Conservation (phyloP, 2,888 invertebrate genomes). For the Xiphydria camelus region DNA sequence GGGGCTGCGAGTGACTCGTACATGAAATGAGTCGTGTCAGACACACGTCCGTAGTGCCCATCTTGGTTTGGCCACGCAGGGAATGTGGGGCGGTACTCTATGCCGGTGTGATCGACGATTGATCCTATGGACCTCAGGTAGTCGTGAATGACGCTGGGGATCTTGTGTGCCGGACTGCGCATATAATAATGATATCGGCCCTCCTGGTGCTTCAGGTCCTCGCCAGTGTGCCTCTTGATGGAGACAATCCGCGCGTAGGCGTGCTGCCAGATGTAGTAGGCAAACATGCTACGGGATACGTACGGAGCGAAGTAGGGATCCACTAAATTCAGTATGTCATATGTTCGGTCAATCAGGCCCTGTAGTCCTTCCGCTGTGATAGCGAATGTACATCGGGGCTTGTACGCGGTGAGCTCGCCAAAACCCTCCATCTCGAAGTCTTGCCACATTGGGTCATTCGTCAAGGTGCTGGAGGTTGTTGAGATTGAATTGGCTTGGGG, state of each 20-base stretch:
- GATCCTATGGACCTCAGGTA: background rate
- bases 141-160: background rate
- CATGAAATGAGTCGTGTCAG: background rate
- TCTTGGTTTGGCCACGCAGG: background rate
- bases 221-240: background rate
- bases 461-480: no score
- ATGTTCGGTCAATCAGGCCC: no score
- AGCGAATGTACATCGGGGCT: background rate
- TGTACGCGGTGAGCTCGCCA: background rate
- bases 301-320: no score
- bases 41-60: background rate
- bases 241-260: background rate
- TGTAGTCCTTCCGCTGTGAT: background rate
- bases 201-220: background rate
- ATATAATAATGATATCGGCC: no score
- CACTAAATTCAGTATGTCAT: no score
- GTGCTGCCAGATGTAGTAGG: background rate
- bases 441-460: no score
- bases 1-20: background rate
- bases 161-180: background rate
- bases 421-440: background rate
- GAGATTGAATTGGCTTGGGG: background rate
- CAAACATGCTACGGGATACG: no score
- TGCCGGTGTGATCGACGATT: background rate
- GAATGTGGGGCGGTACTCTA: background rate